A percentile compares a stretch with the other conserved stretches of the same genome.
Conservation (phyloP, 2,888 invertebrate species). For the Laothoe populi region DNA sequence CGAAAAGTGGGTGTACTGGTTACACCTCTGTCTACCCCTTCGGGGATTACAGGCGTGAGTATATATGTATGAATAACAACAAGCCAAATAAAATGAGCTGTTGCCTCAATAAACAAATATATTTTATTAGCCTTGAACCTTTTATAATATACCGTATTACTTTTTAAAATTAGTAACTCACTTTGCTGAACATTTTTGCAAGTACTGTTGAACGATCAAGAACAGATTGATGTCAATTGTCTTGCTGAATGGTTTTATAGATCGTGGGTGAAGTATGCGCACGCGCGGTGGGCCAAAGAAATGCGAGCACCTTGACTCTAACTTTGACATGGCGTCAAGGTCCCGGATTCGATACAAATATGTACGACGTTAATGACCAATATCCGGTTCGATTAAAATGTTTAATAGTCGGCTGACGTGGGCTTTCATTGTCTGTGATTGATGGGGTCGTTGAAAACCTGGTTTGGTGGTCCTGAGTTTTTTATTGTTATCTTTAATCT, state of each 20-base stretch:
- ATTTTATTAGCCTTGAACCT: too few species aligned
- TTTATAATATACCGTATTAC: neutral
- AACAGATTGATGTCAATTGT: conserved; percentile 57
- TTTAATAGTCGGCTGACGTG: conserved; percentile 27
- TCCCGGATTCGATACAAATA: conserved; percentile 29
- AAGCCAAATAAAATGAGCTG: neutral
- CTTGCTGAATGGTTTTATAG: conserved; percentile 48
- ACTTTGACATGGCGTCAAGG: conserved; percentile 44
- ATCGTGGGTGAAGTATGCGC: conserved; percentile 32
- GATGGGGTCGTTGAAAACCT: conserved; percentile 1
- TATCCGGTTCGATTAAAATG: conserved; percentile 36
- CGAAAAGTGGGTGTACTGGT: too few species aligned
- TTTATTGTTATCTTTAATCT: neutral
- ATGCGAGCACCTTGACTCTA: conserved; percentile 49
- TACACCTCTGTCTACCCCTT: too few species aligned
- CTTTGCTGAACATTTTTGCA: conserved; percentile 67
- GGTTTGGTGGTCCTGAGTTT: neutral
- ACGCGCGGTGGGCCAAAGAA: conserved; percentile 42
- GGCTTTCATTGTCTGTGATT: conserved; percentile 21
- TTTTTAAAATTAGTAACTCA: conserved; percentile 43
- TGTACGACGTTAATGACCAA: conserved; percentile 42
- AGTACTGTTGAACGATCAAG: conserved; percentile 36
- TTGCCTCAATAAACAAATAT: neutral
- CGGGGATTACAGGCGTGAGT: too few species aligned
- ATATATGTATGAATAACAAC: too few species aligned